Evolutionary conservation across 2,888 invertebrate species (phyloP), one percentile per base, ranked within the genome.

Genomic region (Netelia melanura): DNA sequence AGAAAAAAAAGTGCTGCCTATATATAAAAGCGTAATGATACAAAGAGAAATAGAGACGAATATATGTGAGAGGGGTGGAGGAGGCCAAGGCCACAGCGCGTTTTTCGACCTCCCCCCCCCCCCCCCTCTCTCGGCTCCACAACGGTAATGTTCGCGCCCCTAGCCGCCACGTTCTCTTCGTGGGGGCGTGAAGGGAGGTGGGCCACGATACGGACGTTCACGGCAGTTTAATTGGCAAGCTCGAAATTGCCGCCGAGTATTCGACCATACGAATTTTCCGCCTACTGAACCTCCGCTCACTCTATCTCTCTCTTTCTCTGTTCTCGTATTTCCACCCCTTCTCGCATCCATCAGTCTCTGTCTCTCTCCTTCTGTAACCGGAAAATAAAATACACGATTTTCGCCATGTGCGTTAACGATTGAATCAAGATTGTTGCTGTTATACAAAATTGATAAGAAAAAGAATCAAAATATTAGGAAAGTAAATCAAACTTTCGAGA

Each of bases 181-280:
- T 80, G 61, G 81, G 82, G 84, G 65, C 56, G 65, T 82, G 64
- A 52, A 62, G 17, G 62, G 62, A 67, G 67, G 23, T 30, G 67
- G 30, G 72, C 43, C 52, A 72, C 75, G 86, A 81, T 83, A 83
- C 81, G 87, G 85, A 85, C 87, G 88, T 87, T 48, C 48, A 89
- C 56, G 88, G 89, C 87, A 87, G 87, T 90, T 91, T 91, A 91
- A 91, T 91, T 91, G 91, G 89, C 89, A 90, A 88, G 89, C 88
- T 86, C 81, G 85, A 89, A 91, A 91, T 91, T 91, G 91, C 89
- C 87, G 85, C 85, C 86, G 80, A 67, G 86, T 82, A 81, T 85
- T 83, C 72, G 80, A 78, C 56, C 48, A 17, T 68, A 72, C 80
- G 77, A 77, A 78, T 84, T 83, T 86, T 84, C 67, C 78, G 64